Conservation (phyloP, 2,797 vertebrate species). For the Anabacerthia variegaticeps region DNA sequence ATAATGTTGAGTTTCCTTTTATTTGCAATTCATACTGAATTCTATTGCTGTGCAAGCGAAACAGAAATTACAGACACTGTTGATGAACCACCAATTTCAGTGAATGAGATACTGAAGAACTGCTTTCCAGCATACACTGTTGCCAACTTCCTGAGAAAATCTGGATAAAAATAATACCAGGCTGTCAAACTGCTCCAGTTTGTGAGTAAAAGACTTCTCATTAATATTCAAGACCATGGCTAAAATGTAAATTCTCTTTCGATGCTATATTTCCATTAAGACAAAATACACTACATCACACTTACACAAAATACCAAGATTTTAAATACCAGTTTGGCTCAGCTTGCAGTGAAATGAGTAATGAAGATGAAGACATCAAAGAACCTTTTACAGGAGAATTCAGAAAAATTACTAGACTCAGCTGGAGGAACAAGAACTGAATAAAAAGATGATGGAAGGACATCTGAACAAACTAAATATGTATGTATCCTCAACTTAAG, state of each 20-base stretch:
- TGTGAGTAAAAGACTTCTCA: constrained; percentile 34
- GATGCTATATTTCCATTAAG: constrained; percentile 11
- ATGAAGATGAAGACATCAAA: constrained; percentile 46
- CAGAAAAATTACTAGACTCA: constrained; percentile 36
- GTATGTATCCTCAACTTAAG: not conserved
- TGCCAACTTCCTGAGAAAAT: constrained; percentile 64
- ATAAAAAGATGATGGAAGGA: constrained; percentile 7
- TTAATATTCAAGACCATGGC: constrained; percentile 46
- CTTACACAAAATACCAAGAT: constrained; percentile 30
- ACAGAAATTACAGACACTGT: constrained; percentile 61
- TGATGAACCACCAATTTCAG: constrained; percentile 63
- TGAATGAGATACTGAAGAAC: constrained; percentile 56
- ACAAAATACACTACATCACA: constrained; percentile 38
- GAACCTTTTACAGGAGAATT: constrained; percentile 26
- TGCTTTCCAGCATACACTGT: constrained; percentile 33
- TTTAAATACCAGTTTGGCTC: constrained; percentile 43
- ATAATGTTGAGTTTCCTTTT: constrained; percentile 25
- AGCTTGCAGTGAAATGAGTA: constrained; percentile 24
- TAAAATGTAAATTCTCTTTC: constrained; percentile 58
- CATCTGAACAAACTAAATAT: constrained; percentile 45
- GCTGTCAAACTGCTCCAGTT: constrained; percentile 46
- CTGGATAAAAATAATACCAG: constrained; percentile 65
- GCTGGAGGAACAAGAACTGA: not conserved
- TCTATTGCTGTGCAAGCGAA: constrained; percentile 55
- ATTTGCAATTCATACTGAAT: constrained; percentile 62